Evolutionary conservation across 1,140 invertebrate species (phyloP), one percentile per base, ranked within the genome.

Genomic region (Acromyrmex charruanus): DNA sequence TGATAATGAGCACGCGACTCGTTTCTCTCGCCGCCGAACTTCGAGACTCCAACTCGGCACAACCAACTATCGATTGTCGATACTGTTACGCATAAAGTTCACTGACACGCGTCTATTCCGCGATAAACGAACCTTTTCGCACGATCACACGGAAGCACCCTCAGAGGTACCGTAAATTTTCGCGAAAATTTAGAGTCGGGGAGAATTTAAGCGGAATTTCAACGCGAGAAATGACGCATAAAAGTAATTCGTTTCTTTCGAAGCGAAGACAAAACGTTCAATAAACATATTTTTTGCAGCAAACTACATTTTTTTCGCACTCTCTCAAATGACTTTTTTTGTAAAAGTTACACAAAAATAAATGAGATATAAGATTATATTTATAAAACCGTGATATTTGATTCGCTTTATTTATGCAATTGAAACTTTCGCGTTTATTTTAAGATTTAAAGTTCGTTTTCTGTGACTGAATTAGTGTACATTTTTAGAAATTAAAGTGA

Each of bases 51-150:
- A 82, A 44, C 51, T 85, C 75, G 80, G 39, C 68, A 75, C 69
- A 74, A 82, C 66, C 65, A 84, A 89, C 72, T 90, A 90, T 90
- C 88, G 89, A 90, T 90, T 90, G 85, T 77, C 89, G 86, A 90
- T 90, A 72, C 9, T 66, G 79, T 89, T 90, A 84, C 87, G 88
- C 88, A 71, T 66, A 88, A 84, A 90, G 88, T 90, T 90, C 88
- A 90, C 55, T 88, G 89, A 90, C 89, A 90, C 75, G 77, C 85
- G 85, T 59, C 44, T 74, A 79, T 31, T 69, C 28, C 28, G 35
- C 53, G 80, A 82, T 79, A 86, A 84, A 90, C 72, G 86, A 87
- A 90, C 88, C 80, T 89, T 87, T 84, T 77, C 84, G 58, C 44
- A 39, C 59, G 12, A 16, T 72, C 39, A 14, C 58, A 44, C 0